Evolutionary conservation across 2,797 vertebrate genomes (phyloP).

Genomic region (Chiroxiphia lanceolata): DNA sequence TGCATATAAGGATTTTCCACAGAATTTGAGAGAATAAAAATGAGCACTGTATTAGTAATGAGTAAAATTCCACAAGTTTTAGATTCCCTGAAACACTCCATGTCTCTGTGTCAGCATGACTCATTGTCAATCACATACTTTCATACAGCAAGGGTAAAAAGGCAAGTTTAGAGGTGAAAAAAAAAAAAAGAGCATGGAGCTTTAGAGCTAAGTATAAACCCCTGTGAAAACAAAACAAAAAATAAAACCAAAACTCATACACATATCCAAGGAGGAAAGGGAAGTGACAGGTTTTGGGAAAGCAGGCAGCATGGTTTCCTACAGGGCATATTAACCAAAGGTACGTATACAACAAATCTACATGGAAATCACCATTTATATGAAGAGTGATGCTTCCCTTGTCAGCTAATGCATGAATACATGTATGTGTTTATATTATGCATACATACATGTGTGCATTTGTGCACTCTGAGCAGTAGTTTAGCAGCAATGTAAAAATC

Average conservation of each 20-base stretch:
- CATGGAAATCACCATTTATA: neutral
- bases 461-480: neutral
- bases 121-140: neutral
- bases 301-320: neutral
- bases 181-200: neutral
- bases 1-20: conserved; percentile 55
- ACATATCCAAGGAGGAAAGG: neutral
- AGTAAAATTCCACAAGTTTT: conserved; percentile 53
- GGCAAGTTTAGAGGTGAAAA: neutral
- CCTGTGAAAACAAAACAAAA: neutral
- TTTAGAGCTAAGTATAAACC: neutral
- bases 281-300: neutral
- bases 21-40: conserved; percentile 48
- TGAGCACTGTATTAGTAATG: conserved; percentile 21
- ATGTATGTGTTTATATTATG: neutral
- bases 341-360: neutral
- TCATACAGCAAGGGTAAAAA: neutral
- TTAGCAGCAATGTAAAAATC: neutral
- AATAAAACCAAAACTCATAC: neutral
- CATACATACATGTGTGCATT: rapidly evolving
- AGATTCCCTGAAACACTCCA: conserved; percentile 11
- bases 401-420: neutral
- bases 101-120: neutral
- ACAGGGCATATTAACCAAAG: neutral
- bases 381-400: neutral